A percentile compares a stretch with the other conserved stretches of the same genome.
These are phyloP conservation scores for Malthinus flaveolus DNA, from an alignment of 2,888 invertebrate species.

Conservation along the genomic window DNA sequence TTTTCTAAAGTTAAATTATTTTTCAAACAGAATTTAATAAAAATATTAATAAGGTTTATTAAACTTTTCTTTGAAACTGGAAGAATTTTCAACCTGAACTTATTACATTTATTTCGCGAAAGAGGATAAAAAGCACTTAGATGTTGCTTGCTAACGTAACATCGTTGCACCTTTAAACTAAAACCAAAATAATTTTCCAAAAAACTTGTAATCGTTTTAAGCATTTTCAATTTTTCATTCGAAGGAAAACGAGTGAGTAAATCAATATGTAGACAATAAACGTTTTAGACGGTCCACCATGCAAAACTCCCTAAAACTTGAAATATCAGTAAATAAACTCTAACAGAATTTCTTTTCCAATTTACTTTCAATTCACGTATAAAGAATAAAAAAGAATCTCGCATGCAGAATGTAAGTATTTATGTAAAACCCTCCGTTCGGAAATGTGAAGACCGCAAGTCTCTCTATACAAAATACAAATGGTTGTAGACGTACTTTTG, in stretches of 20 bases:
- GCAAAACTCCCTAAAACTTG: conserved; percentile 15
- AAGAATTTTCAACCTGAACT: too few species aligned
- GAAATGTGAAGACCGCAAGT: conserved; percentile 35
- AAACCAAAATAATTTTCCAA: background rate
- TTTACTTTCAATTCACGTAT: conserved; percentile 42
- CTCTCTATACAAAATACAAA: conserved; percentile 35
- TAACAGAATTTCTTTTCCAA: conserved; percentile 37
- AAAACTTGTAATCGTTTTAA: conserved; percentile 3
- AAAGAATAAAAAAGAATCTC: conserved; percentile 41
- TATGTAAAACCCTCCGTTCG: conserved; percentile 41
- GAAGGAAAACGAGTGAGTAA: conserved; percentile 18
- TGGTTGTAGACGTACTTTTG: conserved; percentile 30
- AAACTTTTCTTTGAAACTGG: too few species aligned
- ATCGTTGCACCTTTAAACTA: too few species aligned
- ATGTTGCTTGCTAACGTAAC: too few species aligned
- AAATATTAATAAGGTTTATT: too few species aligned
- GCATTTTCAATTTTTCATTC: background rate
- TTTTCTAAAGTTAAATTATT: too few species aligned
- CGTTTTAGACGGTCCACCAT: conserved; percentile 19
- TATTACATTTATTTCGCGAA: too few species aligned
- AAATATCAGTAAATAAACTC: conserved; percentile 33
- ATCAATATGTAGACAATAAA: conserved; percentile 25
- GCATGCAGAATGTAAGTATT: conserved; percentile 41
- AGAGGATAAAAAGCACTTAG: too few species aligned
- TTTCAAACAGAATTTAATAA: too few species aligned